A percentile compares a stretch with the other conserved stretches of the same genome.
phyloP scores from a whole-genome alignment of 2,888 invertebrate species.

The Herminia tarsipennalis region DNA sequence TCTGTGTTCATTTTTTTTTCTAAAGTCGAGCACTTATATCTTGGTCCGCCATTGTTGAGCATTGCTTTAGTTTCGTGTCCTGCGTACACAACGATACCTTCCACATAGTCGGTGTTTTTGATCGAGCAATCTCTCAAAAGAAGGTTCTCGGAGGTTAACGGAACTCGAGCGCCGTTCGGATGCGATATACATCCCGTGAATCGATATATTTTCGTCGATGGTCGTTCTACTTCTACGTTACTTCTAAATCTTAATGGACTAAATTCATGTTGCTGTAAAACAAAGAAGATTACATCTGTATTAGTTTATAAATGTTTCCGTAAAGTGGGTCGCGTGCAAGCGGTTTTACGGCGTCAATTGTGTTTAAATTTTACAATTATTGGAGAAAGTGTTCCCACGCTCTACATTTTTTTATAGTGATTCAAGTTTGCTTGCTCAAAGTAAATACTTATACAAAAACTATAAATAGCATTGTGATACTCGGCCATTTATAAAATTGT shows the following conservation, averaged over 20 bases:
- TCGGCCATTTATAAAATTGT: conserved; percentile 15
- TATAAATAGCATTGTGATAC: conserved; percentile 15
- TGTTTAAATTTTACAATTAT: conserved; percentile 32
- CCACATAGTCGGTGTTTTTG: conserved; percentile 98
- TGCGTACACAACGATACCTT: conserved; percentile 98
- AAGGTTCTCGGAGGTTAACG: conserved; percentile 95
- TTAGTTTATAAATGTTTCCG: conserved; percentile 13
- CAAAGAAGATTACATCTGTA: conserved; percentile 19
- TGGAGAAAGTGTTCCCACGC: conserved; percentile 60
- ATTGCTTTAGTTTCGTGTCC: conserved; percentile 99
- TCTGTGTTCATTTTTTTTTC: conserved; percentile 98
- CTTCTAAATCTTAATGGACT: conserved; percentile 93
- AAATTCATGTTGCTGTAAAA: conserved; percentile 89
- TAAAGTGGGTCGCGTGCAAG: conserved; percentile 26
- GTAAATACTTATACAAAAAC: conserved; percentile 28
- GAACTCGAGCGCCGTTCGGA: conserved; percentile 91
- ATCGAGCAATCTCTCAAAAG: conserved; percentile 96
- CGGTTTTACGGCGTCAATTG: conserved; percentile 25
- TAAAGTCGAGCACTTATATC: conserved; percentile 96
- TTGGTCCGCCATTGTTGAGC: conserved; percentile 98
- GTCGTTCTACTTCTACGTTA: conserved; percentile 96
- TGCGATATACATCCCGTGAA: conserved; percentile 96
- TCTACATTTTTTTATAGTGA: conserved; percentile 46
- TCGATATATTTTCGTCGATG: conserved; percentile 97
- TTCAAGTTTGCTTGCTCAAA: conserved; percentile 17